phyloP scores from a whole-genome alignment of 2,888 invertebrate species.

The Imbricaverruca yamaguchii region DNA sequence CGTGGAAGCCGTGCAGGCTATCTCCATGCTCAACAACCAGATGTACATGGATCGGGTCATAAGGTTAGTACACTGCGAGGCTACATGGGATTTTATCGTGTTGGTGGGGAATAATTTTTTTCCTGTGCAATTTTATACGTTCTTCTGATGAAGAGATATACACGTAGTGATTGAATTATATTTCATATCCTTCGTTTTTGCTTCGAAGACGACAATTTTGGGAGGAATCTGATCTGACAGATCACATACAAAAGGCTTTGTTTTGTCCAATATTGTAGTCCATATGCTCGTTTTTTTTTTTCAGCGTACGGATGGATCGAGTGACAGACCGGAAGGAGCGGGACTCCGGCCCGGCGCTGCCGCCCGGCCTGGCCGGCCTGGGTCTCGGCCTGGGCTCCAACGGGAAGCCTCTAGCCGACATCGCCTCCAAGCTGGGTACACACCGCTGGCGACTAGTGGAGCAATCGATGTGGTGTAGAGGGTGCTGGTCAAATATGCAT shows the following conservation, averaged over 20 bases:
- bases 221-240: too few species aligned
- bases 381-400: conserved; percentile 91
- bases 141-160: too few species aligned
- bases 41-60: conserved; percentile 68
- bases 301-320: conserved; percentile 90
- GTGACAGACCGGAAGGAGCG: conserved; percentile 36
- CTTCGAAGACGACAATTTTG: too few species aligned
- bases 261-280: too few species aligned
- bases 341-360: conserved; percentile 46
- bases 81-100: too few species aligned
- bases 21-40: conserved; percentile 83
- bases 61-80: neutral
- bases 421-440: conserved; percentile 46
- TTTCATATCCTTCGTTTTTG: too few species aligned
- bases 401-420: conserved; percentile 80
- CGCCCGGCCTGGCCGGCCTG: conserved; percentile 83
- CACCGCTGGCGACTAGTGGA: neutral
- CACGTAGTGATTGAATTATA: too few species aligned
- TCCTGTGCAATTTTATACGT: too few species aligned
- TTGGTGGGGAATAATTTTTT: too few species aligned
- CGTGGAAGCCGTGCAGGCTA: conserved; percentile 95
- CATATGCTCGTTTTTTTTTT: conserved; percentile 39
- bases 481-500: too few species aligned
- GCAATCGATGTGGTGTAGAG: too few species aligned
- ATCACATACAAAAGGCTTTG: too few species aligned